Conservation (phyloP, 1,140 invertebrate genomes). For the Brachionus plicatilis region DNA sequence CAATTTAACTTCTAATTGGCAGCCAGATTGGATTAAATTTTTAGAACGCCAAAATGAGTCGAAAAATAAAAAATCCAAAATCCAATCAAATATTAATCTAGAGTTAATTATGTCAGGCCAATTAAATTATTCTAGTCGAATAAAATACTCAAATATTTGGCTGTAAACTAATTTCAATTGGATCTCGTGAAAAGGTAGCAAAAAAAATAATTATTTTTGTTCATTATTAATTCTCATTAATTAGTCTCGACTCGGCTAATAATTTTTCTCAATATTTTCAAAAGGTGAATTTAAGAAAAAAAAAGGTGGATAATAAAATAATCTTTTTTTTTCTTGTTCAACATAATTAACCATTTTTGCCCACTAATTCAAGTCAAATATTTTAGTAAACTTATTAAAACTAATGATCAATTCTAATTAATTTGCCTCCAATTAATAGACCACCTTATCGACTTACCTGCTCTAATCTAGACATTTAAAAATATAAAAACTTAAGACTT, state of each 20-base stretch:
- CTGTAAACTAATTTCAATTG: not conserved
- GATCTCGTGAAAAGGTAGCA: not conserved
- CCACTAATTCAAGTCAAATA: conserved; percentile 9
- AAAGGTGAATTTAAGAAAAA: not conserved
- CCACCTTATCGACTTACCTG: conserved; percentile 3
- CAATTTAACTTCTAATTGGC: conserved; percentile 5
- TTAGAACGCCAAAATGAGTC: not conserved
- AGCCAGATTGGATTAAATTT: not conserved
- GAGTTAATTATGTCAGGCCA: not conserved
- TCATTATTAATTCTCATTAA: not conserved
- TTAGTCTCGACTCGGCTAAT: conserved; percentile 19
- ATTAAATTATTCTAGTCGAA: not conserved
- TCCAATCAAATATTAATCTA: not conserved
- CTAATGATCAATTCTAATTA: conserved; percentile 30
- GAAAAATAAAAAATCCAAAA: not conserved
- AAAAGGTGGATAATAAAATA: conserved; percentile 26
- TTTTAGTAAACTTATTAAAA: conserved; percentile 32
- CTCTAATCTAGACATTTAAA: not conserved
- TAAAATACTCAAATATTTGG: not conserved
- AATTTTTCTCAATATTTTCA: not conserved
- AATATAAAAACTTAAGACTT: not conserved
- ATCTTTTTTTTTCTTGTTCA: not conserved
- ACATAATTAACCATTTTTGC: not conserved
- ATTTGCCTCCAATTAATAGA: not conserved
- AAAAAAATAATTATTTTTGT: not conserved